These are phyloP conservation scores for Gortyna flavago DNA, from an alignment of 2,888 invertebrate genomes.

Conservation along the genomic window DNA sequence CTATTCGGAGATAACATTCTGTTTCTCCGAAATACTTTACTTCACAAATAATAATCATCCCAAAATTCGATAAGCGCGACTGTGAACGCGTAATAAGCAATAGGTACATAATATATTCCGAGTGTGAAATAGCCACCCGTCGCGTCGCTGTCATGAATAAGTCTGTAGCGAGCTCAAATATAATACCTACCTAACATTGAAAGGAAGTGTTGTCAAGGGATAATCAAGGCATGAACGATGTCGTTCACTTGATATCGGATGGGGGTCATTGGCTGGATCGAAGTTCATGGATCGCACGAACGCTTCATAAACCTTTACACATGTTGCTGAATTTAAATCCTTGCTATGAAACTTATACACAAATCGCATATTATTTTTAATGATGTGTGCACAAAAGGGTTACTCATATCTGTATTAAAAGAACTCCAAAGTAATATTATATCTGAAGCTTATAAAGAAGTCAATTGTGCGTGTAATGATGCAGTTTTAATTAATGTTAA, in stretches of 20 bases:
- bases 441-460: conserved; percentile 23
- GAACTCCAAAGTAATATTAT: conserved; percentile 26
- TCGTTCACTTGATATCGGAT: conserved; percentile 82
- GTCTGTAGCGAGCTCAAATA: conserved; percentile 60
- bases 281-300: conserved; percentile 77
- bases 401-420: conserved; percentile 47
- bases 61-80: conserved; percentile 35
- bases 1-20: conserved; percentile 37
- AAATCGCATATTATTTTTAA: conserved; percentile 52
- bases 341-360: conserved; percentile 46
- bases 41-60: conserved; percentile 35
- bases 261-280: conserved; percentile 83
- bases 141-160: conserved; percentile 51
- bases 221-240: conserved; percentile 87
- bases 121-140: conserved; percentile 23
- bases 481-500: conserved; percentile 62
- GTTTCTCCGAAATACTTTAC: conserved; percentile 25
- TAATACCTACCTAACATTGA: conserved; percentile 70
- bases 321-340: conserved; percentile 63
- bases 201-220: conserved; percentile 85
- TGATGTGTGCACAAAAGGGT: conserved; percentile 38
- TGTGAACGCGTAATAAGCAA: conserved; percentile 23
- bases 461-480: conserved; percentile 51
- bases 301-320: conserved; percentile 71
- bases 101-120: conserved; percentile 28